A percentile compares a stretch with the other conserved stretches of the same genome.
These are phyloP conservation scores for Eumerus sabulonum DNA, from an alignment of 2,888 invertebrate genomes.

Conservation along the genomic window DNA sequence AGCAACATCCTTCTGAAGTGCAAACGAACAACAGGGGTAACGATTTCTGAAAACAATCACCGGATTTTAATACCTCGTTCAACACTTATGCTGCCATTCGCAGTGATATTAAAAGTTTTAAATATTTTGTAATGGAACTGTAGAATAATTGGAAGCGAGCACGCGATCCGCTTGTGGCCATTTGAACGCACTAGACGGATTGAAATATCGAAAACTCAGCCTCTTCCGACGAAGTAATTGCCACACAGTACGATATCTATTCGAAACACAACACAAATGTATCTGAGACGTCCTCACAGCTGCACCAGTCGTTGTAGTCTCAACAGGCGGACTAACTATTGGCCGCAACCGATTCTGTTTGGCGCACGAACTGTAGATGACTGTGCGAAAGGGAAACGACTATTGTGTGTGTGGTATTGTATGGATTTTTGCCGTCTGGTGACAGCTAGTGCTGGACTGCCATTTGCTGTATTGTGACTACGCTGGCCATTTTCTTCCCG, in stretches of 20 bases:
- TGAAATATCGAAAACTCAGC: slow-evolving; percentile 56
- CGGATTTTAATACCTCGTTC: too few species aligned
- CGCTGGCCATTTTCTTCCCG: slow-evolving; percentile 61
- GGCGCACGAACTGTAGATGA: slow-evolving; percentile 6
- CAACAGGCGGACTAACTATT: slow-evolving; percentile 42
- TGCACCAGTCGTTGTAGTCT: slow-evolving; percentile 36
- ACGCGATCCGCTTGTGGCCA: slow-evolving; percentile 49
- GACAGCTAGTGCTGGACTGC: slow-evolving; percentile 31
- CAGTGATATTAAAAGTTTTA: too few species aligned
- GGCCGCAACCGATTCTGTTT: slow-evolving; percentile 51
- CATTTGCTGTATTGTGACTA: slow-evolving; percentile 57
- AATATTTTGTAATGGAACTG: too few species aligned
- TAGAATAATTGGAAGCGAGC: slow-evolving; percentile 15
- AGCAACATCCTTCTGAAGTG: neutral
- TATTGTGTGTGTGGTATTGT: slow-evolving; percentile 47
- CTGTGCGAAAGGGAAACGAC: slow-evolving; percentile 47
- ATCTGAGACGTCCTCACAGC: slow-evolving; percentile 47
- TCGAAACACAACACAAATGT: slow-evolving; percentile 48
- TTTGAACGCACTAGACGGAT: slow-evolving; percentile 63
- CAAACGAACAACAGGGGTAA: too few species aligned
- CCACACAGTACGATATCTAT: slow-evolving; percentile 53
- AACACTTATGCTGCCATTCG: too few species aligned
- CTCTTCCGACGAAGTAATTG: slow-evolving; percentile 59
- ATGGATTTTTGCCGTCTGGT: slow-evolving; percentile 36
- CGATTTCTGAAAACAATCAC: too few species aligned